phyloP scores from a whole-genome alignment of 2,113 vertebrate species.

The Indri indri region DNA sequence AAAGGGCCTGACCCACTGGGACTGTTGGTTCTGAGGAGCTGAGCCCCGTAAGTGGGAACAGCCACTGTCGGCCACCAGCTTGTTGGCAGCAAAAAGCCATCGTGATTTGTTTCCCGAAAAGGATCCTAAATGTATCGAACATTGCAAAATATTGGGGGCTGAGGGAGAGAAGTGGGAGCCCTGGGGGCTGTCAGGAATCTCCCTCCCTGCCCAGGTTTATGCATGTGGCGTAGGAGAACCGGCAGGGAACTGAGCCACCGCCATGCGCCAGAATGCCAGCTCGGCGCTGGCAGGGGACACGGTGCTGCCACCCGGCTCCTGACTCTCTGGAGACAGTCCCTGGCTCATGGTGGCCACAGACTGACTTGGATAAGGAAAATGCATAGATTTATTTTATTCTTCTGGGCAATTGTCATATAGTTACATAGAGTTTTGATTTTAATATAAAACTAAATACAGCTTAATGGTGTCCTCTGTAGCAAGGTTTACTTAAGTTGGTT shows the following conservation, averaged over 20 bases:
- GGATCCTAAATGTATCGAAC: not conserved
- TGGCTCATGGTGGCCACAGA: fast-evolving
- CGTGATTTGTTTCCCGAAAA: not conserved
- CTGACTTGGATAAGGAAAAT: not conserved
- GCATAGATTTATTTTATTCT: fast-evolving
- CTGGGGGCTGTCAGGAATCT: fast-evolving
- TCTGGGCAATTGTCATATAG: not conserved
- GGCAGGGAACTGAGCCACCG: fast-evolving
- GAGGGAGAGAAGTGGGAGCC: not conserved
- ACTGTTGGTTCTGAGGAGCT: not conserved
- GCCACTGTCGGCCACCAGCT: fast-evolving
- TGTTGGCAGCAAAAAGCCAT: not conserved
- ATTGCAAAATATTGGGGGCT: not conserved
- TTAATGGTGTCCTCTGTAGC: too few species aligned
- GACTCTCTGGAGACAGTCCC: not conserved
- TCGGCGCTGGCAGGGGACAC: too few species aligned
- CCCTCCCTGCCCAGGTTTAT: too few species aligned
- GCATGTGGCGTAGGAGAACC: fast-evolving
- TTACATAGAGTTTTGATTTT: not conserved
- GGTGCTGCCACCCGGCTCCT: too few species aligned
- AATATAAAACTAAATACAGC: not conserved
- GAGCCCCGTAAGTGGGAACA: fast-evolving
- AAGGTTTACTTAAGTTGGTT: not conserved
- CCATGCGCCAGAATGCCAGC: fast-evolving
- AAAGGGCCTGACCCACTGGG: too few species aligned